Percentiles rank a stretch among this genome's conserved stretches.
Conservation (phyloP, 2,888 invertebrate species). For the Mechanitis messenoides region DNA sequence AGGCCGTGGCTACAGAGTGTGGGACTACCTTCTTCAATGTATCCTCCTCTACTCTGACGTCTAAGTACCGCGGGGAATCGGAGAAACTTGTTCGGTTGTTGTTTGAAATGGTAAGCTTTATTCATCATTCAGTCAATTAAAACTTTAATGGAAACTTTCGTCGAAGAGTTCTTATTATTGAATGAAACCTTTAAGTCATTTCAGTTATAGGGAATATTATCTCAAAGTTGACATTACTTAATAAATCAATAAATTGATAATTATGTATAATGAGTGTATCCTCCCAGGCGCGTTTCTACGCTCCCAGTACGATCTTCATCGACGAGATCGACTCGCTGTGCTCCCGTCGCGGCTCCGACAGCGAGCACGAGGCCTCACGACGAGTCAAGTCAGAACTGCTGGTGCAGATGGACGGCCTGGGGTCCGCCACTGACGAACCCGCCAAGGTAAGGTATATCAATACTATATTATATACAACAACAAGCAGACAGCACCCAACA, state of each 20-base stretch:
- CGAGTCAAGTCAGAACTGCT: slow-evolving; percentile 98
- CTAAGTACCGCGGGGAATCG: slow-evolving; percentile 99
- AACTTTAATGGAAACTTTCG: too few relatives aligned
- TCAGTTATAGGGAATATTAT: too few relatives aligned
- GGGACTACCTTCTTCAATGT: slow-evolving; percentile 98
- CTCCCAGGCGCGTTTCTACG: slow-evolving; percentile 94
- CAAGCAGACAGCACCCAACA: not conserved
- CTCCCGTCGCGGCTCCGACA: slow-evolving; percentile 94
- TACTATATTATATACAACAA: not conserved
- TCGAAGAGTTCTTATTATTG: too few relatives aligned
- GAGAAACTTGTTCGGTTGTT: slow-evolving; percentile 97
- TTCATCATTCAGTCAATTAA: too few relatives aligned
- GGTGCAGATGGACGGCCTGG: slow-evolving; percentile 99
- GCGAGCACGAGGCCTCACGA: slow-evolving; percentile 97
- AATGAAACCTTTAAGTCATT: too few relatives aligned
- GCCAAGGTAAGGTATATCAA: slow-evolving; percentile 55
- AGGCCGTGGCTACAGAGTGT: slow-evolving; percentile 99
- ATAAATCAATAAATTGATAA: too few relatives aligned
- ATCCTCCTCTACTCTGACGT: slow-evolving; percentile 97
- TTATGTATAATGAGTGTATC: not conserved
- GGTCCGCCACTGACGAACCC: slow-evolving; percentile 80
- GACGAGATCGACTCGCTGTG: slow-evolving; percentile 99
- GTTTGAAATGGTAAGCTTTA: slow-evolving; percentile 91
- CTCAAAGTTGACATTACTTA: too few relatives aligned
- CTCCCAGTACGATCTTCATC: slow-evolving; percentile 98